phyloP scores from a whole-genome alignment of 92 coral and sea anemone species.

The Ricordea florida region DNA sequence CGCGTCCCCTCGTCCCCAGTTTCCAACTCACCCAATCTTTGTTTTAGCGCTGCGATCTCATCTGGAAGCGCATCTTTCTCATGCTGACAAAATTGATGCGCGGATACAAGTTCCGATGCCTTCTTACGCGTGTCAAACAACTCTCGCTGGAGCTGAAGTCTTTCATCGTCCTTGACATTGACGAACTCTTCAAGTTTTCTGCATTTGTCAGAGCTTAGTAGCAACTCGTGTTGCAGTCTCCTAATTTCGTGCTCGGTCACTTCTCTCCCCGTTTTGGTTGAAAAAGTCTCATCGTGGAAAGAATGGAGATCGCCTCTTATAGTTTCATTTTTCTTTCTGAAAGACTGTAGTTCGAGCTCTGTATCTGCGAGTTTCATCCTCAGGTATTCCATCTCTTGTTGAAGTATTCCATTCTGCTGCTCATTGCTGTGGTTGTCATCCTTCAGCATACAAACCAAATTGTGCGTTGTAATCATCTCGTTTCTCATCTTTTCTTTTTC shows the following conservation, averaged over 20 bases:
- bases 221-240: conserved; percentile 61
- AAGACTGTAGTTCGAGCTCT: conserved; percentile 48
- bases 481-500: conserved; percentile 78
- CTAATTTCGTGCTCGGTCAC: conserved; percentile 8
- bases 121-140: conserved; percentile 53
- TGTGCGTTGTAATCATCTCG: conserved; percentile 74
- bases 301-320: conserved; percentile 26
- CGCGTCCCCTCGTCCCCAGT: conserved; percentile 21
- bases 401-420: conserved; percentile 46
- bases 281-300: conserved; percentile 11
- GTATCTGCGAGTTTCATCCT: conserved; percentile 55
- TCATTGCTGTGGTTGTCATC: conserved; percentile 61
- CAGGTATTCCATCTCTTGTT: conserved; percentile 49
- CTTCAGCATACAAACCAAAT: conserved; percentile 63
- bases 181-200: conserved; percentile 51
- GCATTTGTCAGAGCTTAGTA: conserved; percentile 45
- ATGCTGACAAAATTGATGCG: conserved; percentile 49
- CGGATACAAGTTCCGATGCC: conserved; percentile 47
- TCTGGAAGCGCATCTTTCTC: conserved; percentile 63
- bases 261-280: background rate
- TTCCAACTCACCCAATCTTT: conserved; percentile 35
- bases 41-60: conserved; percentile 54
- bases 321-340: conserved; percentile 42
- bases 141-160: conserved; percentile 54
- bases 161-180: conserved; percentile 68